phyloP scores from a whole-genome alignment of 2,888 invertebrate species.

The Magallana nippona region DNA sequence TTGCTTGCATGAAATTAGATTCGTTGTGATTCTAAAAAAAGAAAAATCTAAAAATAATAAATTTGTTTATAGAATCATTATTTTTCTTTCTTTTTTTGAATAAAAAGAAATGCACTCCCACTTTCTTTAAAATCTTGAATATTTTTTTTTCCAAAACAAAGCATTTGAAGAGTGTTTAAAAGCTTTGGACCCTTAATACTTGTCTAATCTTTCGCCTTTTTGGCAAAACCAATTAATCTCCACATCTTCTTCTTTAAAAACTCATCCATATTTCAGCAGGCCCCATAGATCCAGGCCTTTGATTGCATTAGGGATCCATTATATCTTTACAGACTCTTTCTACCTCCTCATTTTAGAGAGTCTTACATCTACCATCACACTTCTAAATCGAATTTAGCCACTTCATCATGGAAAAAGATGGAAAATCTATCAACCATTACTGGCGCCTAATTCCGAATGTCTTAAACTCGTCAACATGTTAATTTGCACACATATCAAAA shows the following conservation, averaged over 20 bases:
- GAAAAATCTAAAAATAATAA: too few species aligned
- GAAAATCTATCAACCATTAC: not conserved
- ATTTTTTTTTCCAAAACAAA: too few species aligned
- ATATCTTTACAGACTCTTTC: not conserved
- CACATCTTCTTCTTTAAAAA: not conserved
- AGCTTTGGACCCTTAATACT: too few species aligned
- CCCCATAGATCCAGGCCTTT: not conserved
- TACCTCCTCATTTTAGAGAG: slow-evolving; percentile 1
- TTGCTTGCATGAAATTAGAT: too few species aligned
- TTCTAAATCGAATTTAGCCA: slow-evolving; percentile 20
- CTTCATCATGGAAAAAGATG: slow-evolving; percentile 26
- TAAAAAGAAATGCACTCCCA: too few species aligned
- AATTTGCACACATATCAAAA: not conserved
- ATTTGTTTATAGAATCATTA: too few species aligned
- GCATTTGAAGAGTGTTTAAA: too few species aligned
- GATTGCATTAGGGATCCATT: slow-evolving; percentile 20
- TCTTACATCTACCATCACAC: slow-evolving; percentile 20
- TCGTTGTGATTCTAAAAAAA: too few species aligned
- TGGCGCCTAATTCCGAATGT: not conserved
- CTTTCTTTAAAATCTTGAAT: too few species aligned
- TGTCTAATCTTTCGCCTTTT: too few species aligned
- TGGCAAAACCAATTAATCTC: too few species aligned
- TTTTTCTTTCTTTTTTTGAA: too few species aligned
- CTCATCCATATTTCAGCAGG: slow-evolving; percentile 22
- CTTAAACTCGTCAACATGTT: slow-evolving; percentile 24